Evolutionary conservation across 2,888 invertebrate species (phyloP).

Genomic region (Phymatocera aterrima): DNA sequence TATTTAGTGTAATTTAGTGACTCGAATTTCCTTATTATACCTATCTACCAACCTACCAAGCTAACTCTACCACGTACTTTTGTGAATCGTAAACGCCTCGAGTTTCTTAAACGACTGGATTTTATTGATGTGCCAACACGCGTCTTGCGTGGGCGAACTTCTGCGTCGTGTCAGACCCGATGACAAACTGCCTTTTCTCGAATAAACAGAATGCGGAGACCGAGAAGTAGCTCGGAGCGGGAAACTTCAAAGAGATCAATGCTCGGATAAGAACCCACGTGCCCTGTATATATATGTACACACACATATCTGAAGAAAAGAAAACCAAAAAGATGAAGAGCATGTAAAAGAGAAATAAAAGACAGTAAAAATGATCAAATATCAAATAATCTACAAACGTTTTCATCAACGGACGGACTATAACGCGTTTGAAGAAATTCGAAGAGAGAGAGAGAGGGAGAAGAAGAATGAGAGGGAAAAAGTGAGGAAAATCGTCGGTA

Average conservation of each 20-base stretch:
- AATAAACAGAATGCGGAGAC: conserved; percentile 15
- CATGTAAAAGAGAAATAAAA: background rate
- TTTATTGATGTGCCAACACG: conserved; percentile 18
- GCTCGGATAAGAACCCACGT: background rate
- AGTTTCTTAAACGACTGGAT: background rate
- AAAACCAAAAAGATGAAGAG: background rate
- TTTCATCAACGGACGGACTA: too few relatives aligned
- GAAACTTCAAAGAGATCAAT: conserved; percentile 34
- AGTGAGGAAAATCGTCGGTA: too few relatives aligned
- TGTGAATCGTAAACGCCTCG: background rate
- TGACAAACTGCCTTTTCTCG: conserved; percentile 27
- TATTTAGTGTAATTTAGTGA: too few relatives aligned
- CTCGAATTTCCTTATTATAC: too few relatives aligned
- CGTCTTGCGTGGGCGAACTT: conserved; percentile 20
- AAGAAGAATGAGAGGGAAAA: too few relatives aligned
- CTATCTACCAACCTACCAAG: too few relatives aligned
- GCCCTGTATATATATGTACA: too few relatives aligned
- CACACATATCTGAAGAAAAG: too few relatives aligned
- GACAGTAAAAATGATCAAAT: background rate
- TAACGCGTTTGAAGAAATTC: too few relatives aligned
- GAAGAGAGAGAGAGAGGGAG: too few relatives aligned
- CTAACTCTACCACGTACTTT: too few relatives aligned
- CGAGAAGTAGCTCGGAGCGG: background rate
- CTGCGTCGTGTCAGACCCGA: background rate
- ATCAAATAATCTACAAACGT: background rate